Percentiles rank a stretch among this genome's conserved stretches.
These are phyloP conservation scores for Triplophysa rosa DNA, from an alignment of 2,113 vertebrate genomes.

Conservation along the genomic window DNA sequence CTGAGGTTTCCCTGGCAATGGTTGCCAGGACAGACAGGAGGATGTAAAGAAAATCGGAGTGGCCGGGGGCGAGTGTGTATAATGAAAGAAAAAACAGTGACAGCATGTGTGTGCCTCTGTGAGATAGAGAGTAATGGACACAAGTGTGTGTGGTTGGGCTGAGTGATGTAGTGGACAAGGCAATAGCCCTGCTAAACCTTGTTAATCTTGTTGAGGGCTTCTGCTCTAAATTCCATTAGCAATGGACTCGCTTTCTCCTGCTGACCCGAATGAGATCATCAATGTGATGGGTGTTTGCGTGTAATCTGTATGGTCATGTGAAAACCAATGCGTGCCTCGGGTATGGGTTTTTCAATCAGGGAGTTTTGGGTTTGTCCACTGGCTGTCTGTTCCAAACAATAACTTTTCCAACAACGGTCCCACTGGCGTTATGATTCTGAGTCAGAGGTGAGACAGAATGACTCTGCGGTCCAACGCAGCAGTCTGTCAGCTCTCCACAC, in stretches of 20 bases:
- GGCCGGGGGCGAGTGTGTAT: neutral
- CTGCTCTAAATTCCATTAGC: conserved; percentile 55
- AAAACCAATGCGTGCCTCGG: neutral
- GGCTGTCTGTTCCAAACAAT: conserved; percentile 9
- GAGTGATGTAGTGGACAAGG: conserved; percentile 39
- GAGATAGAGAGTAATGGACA: neutral
- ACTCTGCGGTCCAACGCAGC: neutral
- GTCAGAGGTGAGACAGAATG: neutral
- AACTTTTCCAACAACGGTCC: neutral
- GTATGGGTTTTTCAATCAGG: neutral
- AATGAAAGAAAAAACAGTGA: conserved; percentile 6
- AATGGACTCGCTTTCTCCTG: conserved; percentile 45
- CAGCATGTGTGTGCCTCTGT: neutral
- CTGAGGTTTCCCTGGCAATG: conserved; percentile 26
- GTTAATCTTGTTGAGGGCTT: conserved; percentile 56
- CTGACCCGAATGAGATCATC: conserved; percentile 42
- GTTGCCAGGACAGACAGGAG: conserved; percentile 16
- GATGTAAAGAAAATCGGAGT: conserved; percentile 25
- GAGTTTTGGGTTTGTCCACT: neutral
- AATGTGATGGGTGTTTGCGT: conserved; percentile 7
- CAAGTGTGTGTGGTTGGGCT: conserved; percentile 25
- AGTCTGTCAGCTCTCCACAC: neutral
- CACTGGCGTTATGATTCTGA: neutral
- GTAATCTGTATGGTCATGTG: conserved; percentile 26
- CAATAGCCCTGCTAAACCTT: conserved; percentile 45